These are phyloP conservation scores for Plecturocebus donacophilus DNA, from an alignment of 2,113 vertebrate genomes.

Conservation along the genomic window DNA sequence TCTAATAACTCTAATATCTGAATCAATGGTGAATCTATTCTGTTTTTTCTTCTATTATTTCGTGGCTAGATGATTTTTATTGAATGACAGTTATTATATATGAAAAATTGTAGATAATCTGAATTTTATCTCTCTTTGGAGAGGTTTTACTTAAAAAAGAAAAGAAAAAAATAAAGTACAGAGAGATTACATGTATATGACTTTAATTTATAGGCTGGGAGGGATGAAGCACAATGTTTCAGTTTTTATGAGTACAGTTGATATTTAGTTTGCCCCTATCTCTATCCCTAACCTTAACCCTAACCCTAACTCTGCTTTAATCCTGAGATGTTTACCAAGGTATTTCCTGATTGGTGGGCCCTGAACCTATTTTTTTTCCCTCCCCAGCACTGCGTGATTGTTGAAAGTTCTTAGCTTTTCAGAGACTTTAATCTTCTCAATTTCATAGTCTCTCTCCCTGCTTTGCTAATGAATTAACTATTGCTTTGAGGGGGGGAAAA, in stretches of 20 bases:
- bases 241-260: not conserved
- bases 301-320: not conserved
- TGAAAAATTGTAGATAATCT: constrained; percentile 23
- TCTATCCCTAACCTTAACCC: not conserved
- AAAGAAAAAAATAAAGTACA: not conserved
- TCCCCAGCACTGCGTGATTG: not conserved
- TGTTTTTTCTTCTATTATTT: constrained; percentile 28
- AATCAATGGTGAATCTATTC: not conserved
- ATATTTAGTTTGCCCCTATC: not conserved
- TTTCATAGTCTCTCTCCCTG: not conserved
- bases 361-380: not conserved
- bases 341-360: not conserved
- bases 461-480: not conserved
- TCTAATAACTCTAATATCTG: not conserved
- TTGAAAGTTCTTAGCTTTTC: not conserved
- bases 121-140: not conserved
- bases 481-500: not conserved
- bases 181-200: not conserved
- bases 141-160: not conserved
- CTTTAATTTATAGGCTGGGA: not conserved
- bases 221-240: not conserved
- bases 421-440: not conserved
- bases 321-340: not conserved
- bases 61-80: not conserved
- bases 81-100: not conserved